These are phyloP conservation scores for Acropora tenuis DNA, from an alignment of 64 coral and sea anemone genomes.

Conservation along the genomic window DNA sequence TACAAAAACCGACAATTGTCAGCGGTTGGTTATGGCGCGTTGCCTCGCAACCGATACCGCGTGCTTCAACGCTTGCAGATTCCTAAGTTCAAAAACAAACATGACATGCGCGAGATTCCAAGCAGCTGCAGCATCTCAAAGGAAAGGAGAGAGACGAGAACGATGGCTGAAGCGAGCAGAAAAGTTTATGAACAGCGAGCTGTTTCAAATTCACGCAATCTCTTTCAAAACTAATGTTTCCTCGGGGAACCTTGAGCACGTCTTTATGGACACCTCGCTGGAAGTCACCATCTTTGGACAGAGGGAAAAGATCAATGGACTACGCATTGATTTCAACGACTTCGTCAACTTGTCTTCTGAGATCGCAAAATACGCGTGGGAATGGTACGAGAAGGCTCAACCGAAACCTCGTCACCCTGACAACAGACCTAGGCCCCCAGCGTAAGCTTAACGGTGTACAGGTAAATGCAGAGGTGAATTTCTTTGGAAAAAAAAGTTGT, in stretches of 20 bases:
- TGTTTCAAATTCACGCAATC: conserved; percentile 88
- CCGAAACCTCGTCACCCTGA: conserved; percentile 49
- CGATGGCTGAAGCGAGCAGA: conserved; percentile 86
- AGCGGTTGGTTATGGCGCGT: conserved; percentile 53
- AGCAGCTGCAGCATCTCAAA: conserved; percentile 52
- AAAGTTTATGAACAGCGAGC: conserved; percentile 57
- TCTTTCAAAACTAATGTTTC: conserved; percentile 81
- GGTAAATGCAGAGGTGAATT: not conserved
- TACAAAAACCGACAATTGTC: conserved; percentile 54
- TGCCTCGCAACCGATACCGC: conserved; percentile 40
- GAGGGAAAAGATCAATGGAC: conserved; percentile 67
- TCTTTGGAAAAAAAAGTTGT: not conserved
- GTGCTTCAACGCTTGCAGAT: conserved; percentile 55
- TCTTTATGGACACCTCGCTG: conserved; percentile 78
- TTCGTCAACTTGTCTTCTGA: conserved; percentile 84
- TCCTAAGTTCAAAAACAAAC: conserved; percentile 60
- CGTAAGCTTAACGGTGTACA: not conserved
- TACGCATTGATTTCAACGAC: conserved; percentile 72
- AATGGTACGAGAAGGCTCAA: conserved; percentile 83
- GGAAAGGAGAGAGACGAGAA: conserved; percentile 55
- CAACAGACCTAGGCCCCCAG: conserved; percentile 60
- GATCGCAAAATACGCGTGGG: conserved; percentile 87
- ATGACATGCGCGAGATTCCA: conserved; percentile 70
- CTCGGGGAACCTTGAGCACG: conserved; percentile 53
- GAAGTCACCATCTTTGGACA: conserved; percentile 98